Conservation (phyloP, 2,888 invertebrate species). For the Pristionchus maxplancki region DNA sequence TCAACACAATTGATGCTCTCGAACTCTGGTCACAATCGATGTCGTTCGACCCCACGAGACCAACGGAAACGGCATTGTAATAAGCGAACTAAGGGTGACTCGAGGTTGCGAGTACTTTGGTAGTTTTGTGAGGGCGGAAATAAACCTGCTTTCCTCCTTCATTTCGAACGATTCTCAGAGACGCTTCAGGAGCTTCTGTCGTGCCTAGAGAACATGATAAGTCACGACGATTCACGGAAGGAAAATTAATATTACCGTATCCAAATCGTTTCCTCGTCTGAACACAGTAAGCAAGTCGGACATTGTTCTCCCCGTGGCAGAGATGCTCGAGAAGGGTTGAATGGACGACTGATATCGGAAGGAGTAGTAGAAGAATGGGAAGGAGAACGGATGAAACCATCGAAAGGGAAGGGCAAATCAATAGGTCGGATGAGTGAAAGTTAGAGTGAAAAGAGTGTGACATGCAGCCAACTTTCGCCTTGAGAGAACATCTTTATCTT, state of each 20-base stretch:
- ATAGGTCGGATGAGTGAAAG: constrained; percentile 2
- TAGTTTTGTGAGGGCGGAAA: background rate
- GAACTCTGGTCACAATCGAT: background rate
- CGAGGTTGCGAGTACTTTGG: background rate
- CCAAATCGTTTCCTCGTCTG: constrained; percentile 40
- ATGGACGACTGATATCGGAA: background rate
- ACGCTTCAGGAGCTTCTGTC: background rate
- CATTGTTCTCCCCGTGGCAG: constrained; percentile 35
- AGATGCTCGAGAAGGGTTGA: constrained; percentile 4
- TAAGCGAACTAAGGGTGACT: background rate
- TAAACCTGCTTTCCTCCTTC: background rate
- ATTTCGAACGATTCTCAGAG: background rate
- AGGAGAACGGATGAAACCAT: background rate
- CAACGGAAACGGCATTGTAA: background rate
- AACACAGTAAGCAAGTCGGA: background rate
- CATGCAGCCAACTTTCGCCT: background rate
- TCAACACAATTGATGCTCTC: too few relatives aligned
- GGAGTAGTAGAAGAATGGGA: background rate
- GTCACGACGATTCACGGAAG: too few relatives aligned
- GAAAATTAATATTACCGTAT: background rate
- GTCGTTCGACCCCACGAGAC: background rate
- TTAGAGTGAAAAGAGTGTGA: background rate
- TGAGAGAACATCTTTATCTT: background rate
- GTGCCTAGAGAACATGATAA: too few relatives aligned
- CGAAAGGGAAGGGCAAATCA: background rate